Percentiles rank a stretch among this genome's conserved stretches.
These are phyloP conservation scores for Habrosyne pyritoides DNA, from an alignment of 2,888 invertebrate species.

Conservation along the genomic window DNA sequence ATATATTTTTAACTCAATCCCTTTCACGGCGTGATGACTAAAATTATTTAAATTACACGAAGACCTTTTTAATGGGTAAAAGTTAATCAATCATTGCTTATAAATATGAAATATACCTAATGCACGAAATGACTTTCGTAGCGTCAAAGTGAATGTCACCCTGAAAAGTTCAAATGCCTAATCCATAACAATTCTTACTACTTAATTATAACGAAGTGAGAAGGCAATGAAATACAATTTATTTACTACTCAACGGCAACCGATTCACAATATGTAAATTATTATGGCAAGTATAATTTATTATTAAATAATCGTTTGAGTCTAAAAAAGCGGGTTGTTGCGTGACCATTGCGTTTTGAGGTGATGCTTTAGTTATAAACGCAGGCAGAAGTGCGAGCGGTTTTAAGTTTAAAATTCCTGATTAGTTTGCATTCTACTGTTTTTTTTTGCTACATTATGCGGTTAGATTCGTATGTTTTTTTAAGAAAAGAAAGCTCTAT, in stretches of 20 bases:
- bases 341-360: slow-evolving; percentile 53
- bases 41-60: too few relatives aligned
- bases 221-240: slow-evolving; percentile 76
- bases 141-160: background rate
- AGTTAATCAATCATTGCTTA: background rate
- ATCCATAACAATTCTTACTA: slow-evolving; percentile 32
- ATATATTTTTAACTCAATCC: background rate
- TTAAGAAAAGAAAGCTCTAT: too few relatives aligned
- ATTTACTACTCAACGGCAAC: slow-evolving; percentile 70
- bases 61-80: too few relatives aligned
- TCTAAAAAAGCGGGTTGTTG: slow-evolving; percentile 66
- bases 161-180: slow-evolving; percentile 25
- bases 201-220: slow-evolving; percentile 68
- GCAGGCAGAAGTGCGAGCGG: slow-evolving; percentile 15
- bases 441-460: too few relatives aligned
- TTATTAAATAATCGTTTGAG: slow-evolving; percentile 73
- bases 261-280: slow-evolving; percentile 72
- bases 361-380: slow-evolving; percentile 12
- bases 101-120: background rate
- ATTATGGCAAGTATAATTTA: slow-evolving; percentile 70
- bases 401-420: too few relatives aligned
- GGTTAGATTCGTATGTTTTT: too few relatives aligned
- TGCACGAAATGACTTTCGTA: background rate
- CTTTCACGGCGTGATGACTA: too few relatives aligned
- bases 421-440: too few relatives aligned